Base-by-base conservation (phyloP, 2,888 invertebrate genomes). In the Pollenia labialis region DNA sequence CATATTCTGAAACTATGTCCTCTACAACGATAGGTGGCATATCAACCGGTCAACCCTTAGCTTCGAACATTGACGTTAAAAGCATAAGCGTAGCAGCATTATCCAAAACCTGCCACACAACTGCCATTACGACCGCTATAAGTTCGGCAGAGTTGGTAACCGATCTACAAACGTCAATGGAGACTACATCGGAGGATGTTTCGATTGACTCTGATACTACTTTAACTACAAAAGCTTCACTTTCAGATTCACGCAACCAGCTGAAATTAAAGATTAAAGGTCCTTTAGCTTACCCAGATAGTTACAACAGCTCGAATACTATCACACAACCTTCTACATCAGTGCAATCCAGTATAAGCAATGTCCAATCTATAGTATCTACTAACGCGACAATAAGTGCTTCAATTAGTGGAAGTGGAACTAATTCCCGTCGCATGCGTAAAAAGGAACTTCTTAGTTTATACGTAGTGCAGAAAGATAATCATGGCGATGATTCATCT, bases 231-330 rank as follows among this genome's bases (percentile, higher is more conserved):
- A 97, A 97, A 91, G 96, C 96, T 0, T 96, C 97, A 1, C 93
- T 97, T 1, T 96, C 96, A 0, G 97, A 97, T 93, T 96, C 97
- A 0, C 94, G 97, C 46, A 97, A 97, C 93, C 97, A 97, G 91
- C 94, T 98, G 6, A 98, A 98, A 92, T 96, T 98, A 0, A 98
- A 98, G 93, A 98, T 98, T 87, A 98, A 98, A 92, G 98, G 97
- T 4, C 98, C 98, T 0, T 96, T 97, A 90, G 95, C 97, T 85
- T 97, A 97, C 90, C 92, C 95, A 0, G 95, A 95, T 89, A 97
- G 96, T 91, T 97, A 96, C 52, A 94, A 96, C 2, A 89, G 89
- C 23, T 83, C 88, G 3, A 72, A 88, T 48, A 77, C 87, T 2
- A 60, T 88, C 14, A 76, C 80, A 48, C 85, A 88, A 12, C 89